These are phyloP conservation scores for Glossophaga mutica DNA, from an alignment of 2,797 vertebrate genomes.

Conservation along the genomic window DNA sequence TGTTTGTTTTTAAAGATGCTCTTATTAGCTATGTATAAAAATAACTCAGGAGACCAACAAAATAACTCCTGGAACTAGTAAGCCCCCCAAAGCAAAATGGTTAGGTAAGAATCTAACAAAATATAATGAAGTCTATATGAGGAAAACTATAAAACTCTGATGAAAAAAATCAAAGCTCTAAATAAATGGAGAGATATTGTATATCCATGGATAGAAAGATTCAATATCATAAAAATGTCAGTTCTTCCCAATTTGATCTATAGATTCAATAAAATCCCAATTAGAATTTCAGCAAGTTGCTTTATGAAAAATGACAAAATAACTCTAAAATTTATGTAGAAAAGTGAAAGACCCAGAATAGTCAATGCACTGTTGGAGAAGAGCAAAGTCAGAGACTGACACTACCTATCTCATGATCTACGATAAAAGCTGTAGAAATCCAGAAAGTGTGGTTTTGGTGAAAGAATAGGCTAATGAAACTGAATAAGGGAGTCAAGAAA, in stretches of 20 bases:
- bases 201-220: neutral
- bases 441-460: neutral
- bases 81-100: neutral
- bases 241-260: neutral
- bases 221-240: neutral
- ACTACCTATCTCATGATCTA: neutral
- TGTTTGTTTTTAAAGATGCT: neutral
- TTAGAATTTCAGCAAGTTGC: neutral
- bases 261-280: neutral
- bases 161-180: neutral
- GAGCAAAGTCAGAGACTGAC: neutral
- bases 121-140: neutral
- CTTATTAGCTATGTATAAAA: neutral
- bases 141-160: neutral
- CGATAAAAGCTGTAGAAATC: neutral
- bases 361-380: neutral
- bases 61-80: neutral
- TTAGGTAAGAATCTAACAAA: neutral
- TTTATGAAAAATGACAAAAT: neutral
- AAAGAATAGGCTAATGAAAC: neutral
- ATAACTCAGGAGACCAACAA: neutral
- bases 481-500: neutral
- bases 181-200: neutral
- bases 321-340: neutral
- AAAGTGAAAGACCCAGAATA: neutral